These are phyloP conservation scores for Capreolus pygargus DNA, from an alignment of 2,113 vertebrate species.

Conservation along the genomic window DNA sequence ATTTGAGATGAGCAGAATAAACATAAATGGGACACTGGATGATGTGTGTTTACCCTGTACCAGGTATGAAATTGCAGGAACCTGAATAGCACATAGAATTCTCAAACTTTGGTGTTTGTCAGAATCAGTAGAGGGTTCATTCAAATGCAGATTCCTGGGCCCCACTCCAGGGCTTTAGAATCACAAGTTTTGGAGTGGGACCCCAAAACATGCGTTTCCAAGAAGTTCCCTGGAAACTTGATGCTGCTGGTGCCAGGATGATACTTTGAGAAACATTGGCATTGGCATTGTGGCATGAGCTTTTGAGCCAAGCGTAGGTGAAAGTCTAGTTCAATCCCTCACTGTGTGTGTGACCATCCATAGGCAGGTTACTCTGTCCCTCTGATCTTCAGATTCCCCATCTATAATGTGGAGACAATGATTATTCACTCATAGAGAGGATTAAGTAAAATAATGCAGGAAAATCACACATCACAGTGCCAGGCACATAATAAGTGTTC, in stretches of 20 bases:
- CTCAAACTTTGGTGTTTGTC: not conserved
- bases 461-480: not conserved
- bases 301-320: not conserved
- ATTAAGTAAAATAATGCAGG: not conserved
- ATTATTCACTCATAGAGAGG: not conserved
- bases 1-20: not conserved
- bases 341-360: not conserved
- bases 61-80: not conserved
- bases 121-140: not conserved
- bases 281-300: not conserved
- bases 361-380: not conserved
- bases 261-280: not conserved
- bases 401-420: not conserved
- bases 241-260: not conserved
- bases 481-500: not conserved
- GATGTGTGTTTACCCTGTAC: not conserved
- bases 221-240: not conserved
- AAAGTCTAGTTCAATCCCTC: not conserved
- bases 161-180: not conserved
- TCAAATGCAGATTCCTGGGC: not conserved
- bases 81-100: not conserved
- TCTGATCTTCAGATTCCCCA: not conserved
- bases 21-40: not conserved
- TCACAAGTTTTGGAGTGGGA: not conserved
- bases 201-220: not conserved